Evolutionary conservation across 1,140 invertebrate species (phyloP), one percentile per base, ranked within the genome.

Genomic region (Manduca sexta): DNA sequence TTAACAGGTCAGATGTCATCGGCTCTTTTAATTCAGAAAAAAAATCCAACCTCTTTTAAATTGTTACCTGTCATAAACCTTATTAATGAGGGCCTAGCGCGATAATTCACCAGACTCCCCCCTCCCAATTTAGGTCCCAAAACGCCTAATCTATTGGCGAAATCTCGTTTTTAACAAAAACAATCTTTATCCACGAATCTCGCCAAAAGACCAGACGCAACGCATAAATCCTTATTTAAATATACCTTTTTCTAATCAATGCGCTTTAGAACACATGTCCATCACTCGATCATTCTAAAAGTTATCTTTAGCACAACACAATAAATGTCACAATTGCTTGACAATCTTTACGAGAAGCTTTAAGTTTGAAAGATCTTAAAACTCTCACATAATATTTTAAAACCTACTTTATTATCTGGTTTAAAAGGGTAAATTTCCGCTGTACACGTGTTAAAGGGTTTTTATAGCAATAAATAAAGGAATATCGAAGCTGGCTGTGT

Each of bases 391-490:
- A 3, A 26, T 5, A 1, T 5, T 26, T 26, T 3, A 58, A 56
- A 49, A 49, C 54, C 10, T 30, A 42, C 50, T 52, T 41, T 60
- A 42, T 3, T n/a, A 0, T 0, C 0, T 5, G 4, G n/a, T 10
- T 69, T 73, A 47, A 40, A 64, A 69, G 42, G 49, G 31, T 55
- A 48, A 71, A 1, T 8, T 33, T 16, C 37, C 42, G 3, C 2
- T 14, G 8, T n/a, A n/a, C n/a, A n/a, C 33, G n/a, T 47, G 33
- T 55, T 45, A 69, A 77, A 70, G 66, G 73, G 74, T 77, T 81
- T 84, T 82, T 80, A 79, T 82, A 81, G 81, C 69, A 76, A 84
- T 84, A 84, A 84, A 84, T 84, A 84, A 84, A 84, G 78, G 76
- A 82, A 82, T 82, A 84, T 82, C 81, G 78, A 84, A 84, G 74